Evolutionary conservation across 2,888 invertebrate species (phyloP).

Genomic region (Stegana nigrithorax): DNA sequence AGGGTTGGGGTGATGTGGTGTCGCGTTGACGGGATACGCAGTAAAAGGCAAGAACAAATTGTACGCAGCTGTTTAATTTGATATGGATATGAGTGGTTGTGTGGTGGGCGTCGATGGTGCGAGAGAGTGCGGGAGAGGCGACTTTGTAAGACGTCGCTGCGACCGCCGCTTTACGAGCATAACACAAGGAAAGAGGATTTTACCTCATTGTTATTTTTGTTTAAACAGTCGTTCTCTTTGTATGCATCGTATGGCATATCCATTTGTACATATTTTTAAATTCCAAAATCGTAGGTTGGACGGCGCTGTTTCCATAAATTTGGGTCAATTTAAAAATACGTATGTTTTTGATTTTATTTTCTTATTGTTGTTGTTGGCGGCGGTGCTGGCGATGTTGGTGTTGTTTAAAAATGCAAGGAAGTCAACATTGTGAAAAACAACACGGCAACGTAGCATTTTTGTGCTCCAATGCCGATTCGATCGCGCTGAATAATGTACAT

Average conservation of each 20-base stretch:
- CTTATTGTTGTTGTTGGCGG: neutral
- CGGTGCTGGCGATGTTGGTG: no score
- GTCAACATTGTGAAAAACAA: neutral
- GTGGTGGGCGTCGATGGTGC: neutral
- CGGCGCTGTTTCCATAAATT: slow-evolving; percentile 22
- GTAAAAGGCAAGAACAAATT: slow-evolving; percentile 10
- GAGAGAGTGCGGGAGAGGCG: neutral
- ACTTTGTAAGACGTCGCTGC: neutral
- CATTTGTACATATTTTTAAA: neutral
- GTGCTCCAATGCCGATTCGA: neutral
- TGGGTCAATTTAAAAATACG: slow-evolving; percentile 55
- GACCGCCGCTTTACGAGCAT: neutral
- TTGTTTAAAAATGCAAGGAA: slow-evolving; percentile 40
- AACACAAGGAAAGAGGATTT: slow-evolving; percentile 15
- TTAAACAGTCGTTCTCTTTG: neutral
- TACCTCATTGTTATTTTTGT: neutral
- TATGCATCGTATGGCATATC: neutral
- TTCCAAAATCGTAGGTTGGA: slow-evolving; percentile 1
- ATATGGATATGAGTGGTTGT: neutral
- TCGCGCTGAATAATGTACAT: neutral
- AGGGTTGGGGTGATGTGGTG: neutral
- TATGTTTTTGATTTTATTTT: neutral
- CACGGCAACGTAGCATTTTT: neutral
- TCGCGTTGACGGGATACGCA: neutral
- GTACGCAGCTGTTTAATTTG: slow-evolving; percentile 11